Evolutionary conservation across 2,113 vertebrate species (phyloP).

Genomic region (Colinus virginianus): DNA sequence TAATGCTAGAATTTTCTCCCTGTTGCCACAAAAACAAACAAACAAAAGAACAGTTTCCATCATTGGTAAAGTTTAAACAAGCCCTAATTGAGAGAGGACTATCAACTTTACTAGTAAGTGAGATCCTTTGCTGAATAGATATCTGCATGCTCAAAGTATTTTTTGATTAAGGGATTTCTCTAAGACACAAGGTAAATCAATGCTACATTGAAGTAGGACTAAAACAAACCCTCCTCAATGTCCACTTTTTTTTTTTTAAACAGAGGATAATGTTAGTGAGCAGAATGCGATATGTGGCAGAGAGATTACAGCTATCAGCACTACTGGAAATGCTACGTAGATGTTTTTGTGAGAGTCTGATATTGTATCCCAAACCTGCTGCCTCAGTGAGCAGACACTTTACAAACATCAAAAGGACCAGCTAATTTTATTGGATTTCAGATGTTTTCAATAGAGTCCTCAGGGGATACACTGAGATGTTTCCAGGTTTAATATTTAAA

Average conservation of each 20-base stretch:
- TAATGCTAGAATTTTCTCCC: not conserved
- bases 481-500: conserved; percentile 51
- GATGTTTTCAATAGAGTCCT: conserved; percentile 32
- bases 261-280: not conserved
- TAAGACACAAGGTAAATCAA: not conserved
- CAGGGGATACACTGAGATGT: not conserved
- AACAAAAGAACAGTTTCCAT: not conserved
- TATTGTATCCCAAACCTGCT: not conserved
- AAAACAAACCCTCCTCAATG: not conserved
- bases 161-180: not conserved
- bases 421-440: conserved; percentile 47
- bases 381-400: conserved; percentile 16
- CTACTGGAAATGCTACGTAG: not conserved
- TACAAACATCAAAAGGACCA: conserved; percentile 15
- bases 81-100: not conserved
- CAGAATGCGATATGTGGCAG: not conserved
- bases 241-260: not conserved
- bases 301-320: not conserved
- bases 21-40: not conserved
- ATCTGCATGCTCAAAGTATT: not conserved
- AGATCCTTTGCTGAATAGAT: not conserved
- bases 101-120: not conserved
- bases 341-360: conserved; percentile 2
- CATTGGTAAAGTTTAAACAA: not conserved
- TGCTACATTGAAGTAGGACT: not conserved